Percentiles rank a stretch among this genome's conserved stretches.
These are phyloP conservation scores for Cryptops parisi DNA, from an alignment of 2,888 invertebrate genomes.

Conservation along the genomic window DNA sequence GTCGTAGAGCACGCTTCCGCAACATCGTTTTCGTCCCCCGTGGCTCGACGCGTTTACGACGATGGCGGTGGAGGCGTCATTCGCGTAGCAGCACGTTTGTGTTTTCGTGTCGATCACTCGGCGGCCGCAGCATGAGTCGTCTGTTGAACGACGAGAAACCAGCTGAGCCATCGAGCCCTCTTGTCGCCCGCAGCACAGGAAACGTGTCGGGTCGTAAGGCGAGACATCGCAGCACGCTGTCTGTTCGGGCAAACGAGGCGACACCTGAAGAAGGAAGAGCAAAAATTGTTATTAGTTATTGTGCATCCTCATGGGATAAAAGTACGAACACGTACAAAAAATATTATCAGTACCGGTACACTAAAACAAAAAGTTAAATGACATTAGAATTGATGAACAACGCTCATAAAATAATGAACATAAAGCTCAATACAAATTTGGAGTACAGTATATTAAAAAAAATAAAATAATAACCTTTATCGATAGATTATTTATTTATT, in stretches of 20 bases:
- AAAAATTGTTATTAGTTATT: no score
- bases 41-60: constrained; percentile 7
- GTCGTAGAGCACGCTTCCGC: not conserved
- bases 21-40: constrained; percentile 1
- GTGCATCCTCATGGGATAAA: no score
- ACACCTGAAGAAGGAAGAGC: no score
- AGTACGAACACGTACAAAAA: no score
- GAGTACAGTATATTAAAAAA: no score
- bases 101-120: constrained; percentile 1
- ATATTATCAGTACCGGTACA: no score
- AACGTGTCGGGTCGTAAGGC: not conserved
- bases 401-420: no score
- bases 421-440: no score
- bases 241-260: not conserved
- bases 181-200: constrained; percentile 7
- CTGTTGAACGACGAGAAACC: not conserved
- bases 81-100: constrained; percentile 5
- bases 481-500: no score
- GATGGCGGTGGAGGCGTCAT: not conserved
- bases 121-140: constrained; percentile 4
- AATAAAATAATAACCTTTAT: no score
- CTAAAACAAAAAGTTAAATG: no score
- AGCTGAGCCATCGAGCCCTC: not conserved
- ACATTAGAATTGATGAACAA: no score
- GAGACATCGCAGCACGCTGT: not conserved